Evolutionary conservation across 2,888 invertebrate species (phyloP).

Genomic region (Luffia ferchaultella): DNA sequence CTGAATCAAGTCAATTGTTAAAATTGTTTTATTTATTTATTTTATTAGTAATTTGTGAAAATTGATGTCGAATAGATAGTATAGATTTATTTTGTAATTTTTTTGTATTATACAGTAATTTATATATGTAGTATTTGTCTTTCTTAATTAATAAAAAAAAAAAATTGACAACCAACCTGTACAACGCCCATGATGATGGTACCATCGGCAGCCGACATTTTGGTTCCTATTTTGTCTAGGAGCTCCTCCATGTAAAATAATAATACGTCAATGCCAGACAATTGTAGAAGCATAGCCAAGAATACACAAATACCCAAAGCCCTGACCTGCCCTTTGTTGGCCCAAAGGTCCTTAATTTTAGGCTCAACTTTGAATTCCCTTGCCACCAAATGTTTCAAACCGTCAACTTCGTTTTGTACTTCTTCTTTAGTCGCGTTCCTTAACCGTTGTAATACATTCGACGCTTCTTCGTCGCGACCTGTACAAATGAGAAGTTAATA

Average conservation of each 20-base stretch:
- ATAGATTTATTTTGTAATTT: too few relatives aligned
- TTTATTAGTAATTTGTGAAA: too few relatives aligned
- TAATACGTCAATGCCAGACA: conserved; percentile 82
- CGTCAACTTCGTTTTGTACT: conserved; percentile 69
- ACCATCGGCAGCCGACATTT: conserved; percentile 68
- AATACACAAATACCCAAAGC: conserved; percentile 78
- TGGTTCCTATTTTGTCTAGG: conserved; percentile 71
- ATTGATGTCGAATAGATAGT: too few relatives aligned
- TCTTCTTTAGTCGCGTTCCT: conserved; percentile 66
- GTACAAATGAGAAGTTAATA: conserved; percentile 1
- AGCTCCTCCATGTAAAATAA: conserved; percentile 79
- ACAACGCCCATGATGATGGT: conserved; percentile 75
- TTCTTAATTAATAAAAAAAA: too few relatives aligned
- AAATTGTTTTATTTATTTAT: too few relatives aligned
- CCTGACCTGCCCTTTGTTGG: conserved; percentile 73
- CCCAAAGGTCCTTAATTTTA: conserved; percentile 68
- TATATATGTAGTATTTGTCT: too few relatives aligned
- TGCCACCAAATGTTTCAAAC: conserved; percentile 37
- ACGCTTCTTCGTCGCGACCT: conserved; percentile 65
- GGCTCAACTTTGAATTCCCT: conserved; percentile 44
- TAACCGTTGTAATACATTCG: conserved; percentile 70
- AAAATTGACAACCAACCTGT: conserved; percentile 27
- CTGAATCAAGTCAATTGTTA: too few relatives aligned
- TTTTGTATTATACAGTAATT: too few relatives aligned
- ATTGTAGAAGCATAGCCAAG: conserved; percentile 81